Evolutionary conservation across 2,797 vertebrate genomes (phyloP).

Genomic region (Cichlasoma orientale): DNA sequence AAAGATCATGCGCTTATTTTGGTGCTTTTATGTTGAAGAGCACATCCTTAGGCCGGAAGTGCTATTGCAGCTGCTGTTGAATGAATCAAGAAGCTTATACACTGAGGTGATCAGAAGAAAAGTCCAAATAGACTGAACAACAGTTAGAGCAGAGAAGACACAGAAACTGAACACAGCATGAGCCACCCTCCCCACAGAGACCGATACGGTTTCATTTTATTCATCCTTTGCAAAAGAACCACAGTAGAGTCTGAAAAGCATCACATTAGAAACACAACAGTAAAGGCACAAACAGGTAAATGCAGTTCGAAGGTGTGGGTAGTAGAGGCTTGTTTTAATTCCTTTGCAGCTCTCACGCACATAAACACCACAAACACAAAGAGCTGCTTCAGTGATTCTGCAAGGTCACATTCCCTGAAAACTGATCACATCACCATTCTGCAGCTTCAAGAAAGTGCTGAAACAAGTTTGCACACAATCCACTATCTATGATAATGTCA

Average conservation of each 20-base stretch:
- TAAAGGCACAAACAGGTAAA: not conserved
- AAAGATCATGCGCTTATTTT: not conserved
- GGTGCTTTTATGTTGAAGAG: conserved; percentile 41
- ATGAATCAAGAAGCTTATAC: not conserved
- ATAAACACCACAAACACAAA: conserved; percentile 8
- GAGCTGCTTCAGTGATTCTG: not conserved
- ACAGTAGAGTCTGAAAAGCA: not conserved
- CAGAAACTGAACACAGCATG: not conserved
- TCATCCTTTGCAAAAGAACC: conserved; percentile 14
- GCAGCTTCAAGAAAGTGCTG: not conserved
- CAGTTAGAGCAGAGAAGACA: not conserved
- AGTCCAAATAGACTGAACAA: not conserved
- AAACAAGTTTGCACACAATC: not conserved
- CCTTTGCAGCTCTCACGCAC: not conserved
- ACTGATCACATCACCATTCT: not conserved
- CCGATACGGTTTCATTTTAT: not conserved
- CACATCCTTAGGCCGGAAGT: conserved; percentile 4
- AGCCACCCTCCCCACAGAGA: not conserved
- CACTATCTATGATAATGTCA: not conserved
- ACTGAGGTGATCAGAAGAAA: not conserved
- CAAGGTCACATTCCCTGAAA: not conserved
- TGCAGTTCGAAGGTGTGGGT: not conserved
- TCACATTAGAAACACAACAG: conserved; percentile 5
- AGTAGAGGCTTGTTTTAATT: not conserved
- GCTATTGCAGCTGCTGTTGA: not conserved